A percentile compares a stretch with the other conserved stretches of the same genome.
phyloP scores from a whole-genome alignment of 2,113 vertebrate genomes.

The Equus przewalskii region DNA sequence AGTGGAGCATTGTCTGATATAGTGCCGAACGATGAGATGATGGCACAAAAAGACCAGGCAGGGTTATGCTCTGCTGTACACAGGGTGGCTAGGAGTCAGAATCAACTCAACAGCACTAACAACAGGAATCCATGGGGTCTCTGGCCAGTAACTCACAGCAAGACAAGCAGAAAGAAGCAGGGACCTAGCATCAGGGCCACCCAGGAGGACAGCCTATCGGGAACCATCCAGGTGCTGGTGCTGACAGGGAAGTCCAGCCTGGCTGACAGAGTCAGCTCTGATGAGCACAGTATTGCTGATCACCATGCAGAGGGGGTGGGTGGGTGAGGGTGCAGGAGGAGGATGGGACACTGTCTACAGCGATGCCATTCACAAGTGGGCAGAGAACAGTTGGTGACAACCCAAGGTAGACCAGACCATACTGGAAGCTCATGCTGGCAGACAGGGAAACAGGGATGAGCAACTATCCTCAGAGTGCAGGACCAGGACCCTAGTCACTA shows the following conservation, averaged over 20 bases:
- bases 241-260: background rate
- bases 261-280: background rate
- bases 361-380: background rate
- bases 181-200: too few relatives aligned
- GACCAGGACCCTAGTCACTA: background rate
- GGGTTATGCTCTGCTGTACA: too few relatives aligned
- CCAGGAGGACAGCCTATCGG: fast-evolving
- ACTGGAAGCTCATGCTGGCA: background rate
- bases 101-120: too few relatives aligned
- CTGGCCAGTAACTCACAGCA: background rate
- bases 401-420: background rate
- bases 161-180: background rate
- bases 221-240: background rate
- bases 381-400: background rate
- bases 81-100: too few relatives aligned
- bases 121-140: background rate
- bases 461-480: background rate
- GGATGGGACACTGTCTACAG: background rate
- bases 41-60: too few relatives aligned
- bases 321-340: background rate
- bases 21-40: too few relatives aligned
- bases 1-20: too few relatives aligned
- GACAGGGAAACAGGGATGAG: background rate
- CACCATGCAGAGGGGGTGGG: background rate
- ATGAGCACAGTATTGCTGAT: background rate